A percentile compares a stretch with the other conserved stretches of the same genome.
phyloP scores from a whole-genome alignment of 1,140 invertebrate species.

The Magallana ariakensis region DNA sequence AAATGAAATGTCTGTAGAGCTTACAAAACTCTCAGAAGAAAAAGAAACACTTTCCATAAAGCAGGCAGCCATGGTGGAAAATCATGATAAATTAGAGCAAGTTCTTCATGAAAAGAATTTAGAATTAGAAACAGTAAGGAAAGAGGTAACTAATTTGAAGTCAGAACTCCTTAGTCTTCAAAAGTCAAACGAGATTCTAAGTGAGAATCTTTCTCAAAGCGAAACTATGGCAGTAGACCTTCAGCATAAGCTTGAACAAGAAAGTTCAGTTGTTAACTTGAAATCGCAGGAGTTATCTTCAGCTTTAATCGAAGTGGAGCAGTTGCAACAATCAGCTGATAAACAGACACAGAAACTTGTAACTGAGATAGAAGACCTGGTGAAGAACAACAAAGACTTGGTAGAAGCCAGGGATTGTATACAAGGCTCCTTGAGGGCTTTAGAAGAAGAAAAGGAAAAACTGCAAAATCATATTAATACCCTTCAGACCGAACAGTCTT shows the following conservation, averaged over 20 bases:
- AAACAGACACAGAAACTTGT: not conserved
- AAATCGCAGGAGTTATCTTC: not conserved
- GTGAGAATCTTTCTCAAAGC: not conserved
- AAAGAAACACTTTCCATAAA: conserved; percentile 10
- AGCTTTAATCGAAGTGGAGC: not conserved
- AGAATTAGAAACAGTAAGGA: conserved; percentile 41
- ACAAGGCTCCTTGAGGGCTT: not conserved
- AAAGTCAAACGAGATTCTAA: not conserved
- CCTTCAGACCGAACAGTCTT: conserved; percentile 21
- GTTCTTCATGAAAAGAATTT: not conserved
- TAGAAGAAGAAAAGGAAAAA: conserved; percentile 42
- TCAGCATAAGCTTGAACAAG: conserved; percentile 42
- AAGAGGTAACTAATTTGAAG: not conserved
- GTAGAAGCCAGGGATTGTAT: not conserved
- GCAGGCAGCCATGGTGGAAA: not conserved
- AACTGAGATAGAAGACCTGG: not conserved
- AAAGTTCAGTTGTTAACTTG: not conserved
- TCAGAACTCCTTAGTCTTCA: conserved; percentile 30
- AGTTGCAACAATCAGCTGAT: conserved; percentile 2
- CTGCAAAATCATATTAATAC: conserved; percentile 4
- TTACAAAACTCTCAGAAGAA: conserved; percentile 19
- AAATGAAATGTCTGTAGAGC: conserved; percentile 39
- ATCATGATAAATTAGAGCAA: conserved; percentile 27
- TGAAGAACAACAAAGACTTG: not conserved
- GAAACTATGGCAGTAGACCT: not conserved